Evolutionary conservation across 2,888 invertebrate species (phyloP), one percentile per base, ranked within the genome.

Genomic region (Unio pictorum): DNA sequence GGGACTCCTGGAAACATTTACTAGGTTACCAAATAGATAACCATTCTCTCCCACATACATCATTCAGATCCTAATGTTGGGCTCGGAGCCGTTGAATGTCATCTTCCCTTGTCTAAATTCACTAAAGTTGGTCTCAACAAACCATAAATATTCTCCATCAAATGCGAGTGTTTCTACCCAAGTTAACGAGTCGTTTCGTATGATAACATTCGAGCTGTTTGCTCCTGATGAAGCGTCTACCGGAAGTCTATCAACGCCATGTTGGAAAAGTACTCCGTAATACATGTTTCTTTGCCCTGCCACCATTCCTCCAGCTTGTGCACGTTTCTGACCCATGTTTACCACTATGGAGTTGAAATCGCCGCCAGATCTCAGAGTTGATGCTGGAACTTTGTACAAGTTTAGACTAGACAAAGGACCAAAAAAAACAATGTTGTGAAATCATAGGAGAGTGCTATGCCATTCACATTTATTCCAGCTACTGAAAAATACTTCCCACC

Each of bases 381-480:
- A 59, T 4, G 80, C 78, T 11, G 75, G 69, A 11, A 80, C 67
- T 18, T 72, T 67, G 55, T 71, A 80, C 17, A 80, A 57, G 8
- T 65, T 65, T 1, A 57, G 64, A n/a, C 73, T 62, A 18, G 71
- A 57, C 7, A 80, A 62, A 0, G 78, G 64, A 8, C 69, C n/a
- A n/a, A 71, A 55, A 76, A 80, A 59, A 73, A 76, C 1, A 79
- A 61, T 34, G 56, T 65, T 28, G 61, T 45, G 26, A 71, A 72
- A 64, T 79, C 72, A 3, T 72, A 56, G 0, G 79, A 79, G n/a
- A 79, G 67, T 0, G 79, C 79, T 17, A 79, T 79, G 1, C 79
- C 74, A 58, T 79, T 71, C 45, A 45, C 45, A 26, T 76, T 45
- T 3, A 45, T 11, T 3, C 45, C 45, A 3, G 45, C 11, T 45